Conservation (phyloP, 2,888 invertebrate species). For the Neria commutata region DNA sequence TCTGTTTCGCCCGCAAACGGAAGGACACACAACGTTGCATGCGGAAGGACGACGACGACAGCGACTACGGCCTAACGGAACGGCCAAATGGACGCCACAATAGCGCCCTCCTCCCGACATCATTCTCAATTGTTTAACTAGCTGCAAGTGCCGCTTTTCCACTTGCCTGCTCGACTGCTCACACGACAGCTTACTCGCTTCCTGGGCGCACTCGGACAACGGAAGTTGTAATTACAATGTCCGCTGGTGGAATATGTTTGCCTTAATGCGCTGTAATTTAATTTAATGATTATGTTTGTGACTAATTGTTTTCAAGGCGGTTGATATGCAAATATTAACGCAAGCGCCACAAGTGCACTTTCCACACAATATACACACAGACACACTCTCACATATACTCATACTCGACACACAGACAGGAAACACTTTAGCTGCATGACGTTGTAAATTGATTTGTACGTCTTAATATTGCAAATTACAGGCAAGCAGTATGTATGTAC, state of each 20-base stretch:
- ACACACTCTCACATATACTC: too few species aligned
- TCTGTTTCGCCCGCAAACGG: not conserved
- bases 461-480: too few species aligned
- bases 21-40: not conserved
- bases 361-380: too few species aligned
- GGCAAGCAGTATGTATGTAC: conserved; percentile 29
- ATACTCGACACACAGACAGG: not conserved
- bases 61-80: too few species aligned
- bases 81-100: not conserved
- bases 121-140: too few species aligned
- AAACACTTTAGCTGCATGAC: not conserved
- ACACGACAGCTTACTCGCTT: too few species aligned
- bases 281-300: conserved; percentile 43
- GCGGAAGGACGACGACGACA: not conserved
- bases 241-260: conserved; percentile 27
- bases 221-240: conserved; percentile 58
- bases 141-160: too few species aligned
- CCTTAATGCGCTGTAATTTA: conserved; percentile 36
- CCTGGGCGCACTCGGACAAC: conserved; percentile 32
- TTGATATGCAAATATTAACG: conserved; percentile 37
- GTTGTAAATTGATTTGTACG: conserved; percentile 7
- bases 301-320: conserved; percentile 43
- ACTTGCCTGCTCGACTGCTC: too few species aligned
- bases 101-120: too few species aligned
- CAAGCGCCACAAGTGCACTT: not conserved